Percentiles rank a stretch among this genome's conserved stretches.
These are phyloP conservation scores for Echinarachnius parma DNA, from an alignment of 53 echinoderm and acorn worm genomes.

Conservation along the genomic window DNA sequence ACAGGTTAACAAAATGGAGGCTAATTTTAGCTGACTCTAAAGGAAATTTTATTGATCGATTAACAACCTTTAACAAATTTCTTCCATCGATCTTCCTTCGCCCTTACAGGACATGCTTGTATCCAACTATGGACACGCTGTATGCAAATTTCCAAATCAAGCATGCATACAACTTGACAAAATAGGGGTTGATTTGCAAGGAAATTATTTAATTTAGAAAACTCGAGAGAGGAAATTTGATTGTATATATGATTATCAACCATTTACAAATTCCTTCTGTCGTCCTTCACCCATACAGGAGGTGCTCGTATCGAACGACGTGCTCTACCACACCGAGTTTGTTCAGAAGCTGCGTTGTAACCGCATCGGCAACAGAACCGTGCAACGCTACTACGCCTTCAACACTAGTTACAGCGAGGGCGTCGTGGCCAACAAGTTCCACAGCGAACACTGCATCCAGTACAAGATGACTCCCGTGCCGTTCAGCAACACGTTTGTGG, in stretches of 20 bases:
- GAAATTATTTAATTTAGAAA: too few species aligned
- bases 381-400: slow-evolving; percentile 93
- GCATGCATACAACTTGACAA: too few species aligned
- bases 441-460: slow-evolving; percentile 92
- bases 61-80: not conserved
- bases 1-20: too few species aligned
- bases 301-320: slow-evolving; percentile 91
- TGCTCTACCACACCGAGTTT: slow-evolving; percentile 88
- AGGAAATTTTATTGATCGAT: too few species aligned
- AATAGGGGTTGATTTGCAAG: not conserved
- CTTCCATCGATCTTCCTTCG: too few species aligned
- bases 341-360: slow-evolving; percentile 94
- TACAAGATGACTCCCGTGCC: slow-evolving; percentile 85
- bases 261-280: too few species aligned
- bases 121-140: too few species aligned
- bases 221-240: too few species aligned
- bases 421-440: slow-evolving; percentile 82
- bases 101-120: too few species aligned
- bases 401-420: slow-evolving; percentile 85
- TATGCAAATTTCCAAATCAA: too few species aligned
- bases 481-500: slow-evolving; percentile 93
- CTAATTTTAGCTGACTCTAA: too few species aligned
- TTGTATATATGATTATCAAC: too few species aligned
- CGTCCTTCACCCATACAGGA: slow-evolving; percentile 50
- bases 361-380: slow-evolving; percentile 87